A percentile compares a stretch with the other conserved stretches of the same genome.
These are phyloP conservation scores for Callyntrura guangdongensis DNA, from an alignment of 2,888 invertebrate genomes.

Conservation along the genomic window DNA sequence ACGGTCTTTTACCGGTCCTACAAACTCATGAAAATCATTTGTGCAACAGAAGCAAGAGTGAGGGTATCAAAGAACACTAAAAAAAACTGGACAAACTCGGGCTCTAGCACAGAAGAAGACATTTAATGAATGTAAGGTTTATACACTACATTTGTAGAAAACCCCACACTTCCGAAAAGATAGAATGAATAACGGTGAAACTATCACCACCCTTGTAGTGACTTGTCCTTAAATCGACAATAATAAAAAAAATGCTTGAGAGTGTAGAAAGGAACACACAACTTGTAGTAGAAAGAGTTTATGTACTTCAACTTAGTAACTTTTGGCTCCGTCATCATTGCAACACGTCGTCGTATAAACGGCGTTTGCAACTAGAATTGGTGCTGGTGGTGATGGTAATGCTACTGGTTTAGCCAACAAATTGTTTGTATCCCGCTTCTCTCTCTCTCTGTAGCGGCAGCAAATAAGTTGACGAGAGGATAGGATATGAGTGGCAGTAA, in stretches of 20 bases:
- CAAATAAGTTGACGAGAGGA: too few relatives aligned
- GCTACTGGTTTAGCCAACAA: too few relatives aligned
- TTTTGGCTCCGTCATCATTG: not conserved
- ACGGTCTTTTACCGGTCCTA: not conserved
- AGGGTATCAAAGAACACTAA: not conserved
- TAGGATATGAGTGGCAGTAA: not conserved
- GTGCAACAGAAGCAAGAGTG: not conserved
- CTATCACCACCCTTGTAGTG: slow-evolving; percentile 32
- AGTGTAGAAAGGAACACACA: not conserved
- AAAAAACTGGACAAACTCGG: too few relatives aligned
- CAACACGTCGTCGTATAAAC: not conserved
- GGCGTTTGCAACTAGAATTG: too few relatives aligned
- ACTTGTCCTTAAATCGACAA: not conserved
- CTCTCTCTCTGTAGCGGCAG: too few relatives aligned
- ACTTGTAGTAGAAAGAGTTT: not conserved
- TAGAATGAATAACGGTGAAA: not conserved
- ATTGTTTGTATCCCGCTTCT: too few relatives aligned
- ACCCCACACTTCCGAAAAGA: slow-evolving; percentile 14
- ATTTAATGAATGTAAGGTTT: too few relatives aligned
- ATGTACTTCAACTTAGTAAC: too few relatives aligned
- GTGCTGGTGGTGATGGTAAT: too few relatives aligned
- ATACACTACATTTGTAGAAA: slow-evolving; percentile 7
- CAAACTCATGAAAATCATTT: not conserved
- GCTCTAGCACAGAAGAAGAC: not conserved
- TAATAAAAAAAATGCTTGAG: not conserved